Evolutionary conservation across 2,888 invertebrate species (phyloP).

Genomic region (Agrochola lota): DNA sequence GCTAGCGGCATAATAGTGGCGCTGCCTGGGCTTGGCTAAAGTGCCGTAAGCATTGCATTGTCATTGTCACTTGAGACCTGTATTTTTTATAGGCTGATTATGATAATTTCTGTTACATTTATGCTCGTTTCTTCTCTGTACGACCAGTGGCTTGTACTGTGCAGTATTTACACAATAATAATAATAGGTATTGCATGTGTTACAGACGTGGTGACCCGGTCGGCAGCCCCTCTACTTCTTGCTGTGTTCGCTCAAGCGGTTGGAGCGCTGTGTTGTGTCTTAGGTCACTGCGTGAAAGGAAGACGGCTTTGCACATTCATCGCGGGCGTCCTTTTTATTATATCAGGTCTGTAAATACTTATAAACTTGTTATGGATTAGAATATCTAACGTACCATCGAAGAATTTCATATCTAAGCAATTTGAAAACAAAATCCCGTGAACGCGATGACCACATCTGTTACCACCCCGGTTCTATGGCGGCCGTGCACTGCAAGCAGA

Average conservation of each 20-base stretch:
- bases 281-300: constrained; percentile 94
- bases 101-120: no score
- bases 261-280: constrained; percentile 95
- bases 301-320: constrained; percentile 95
- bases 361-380: neutral
- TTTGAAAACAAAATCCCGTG: no score
- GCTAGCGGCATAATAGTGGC: no score
- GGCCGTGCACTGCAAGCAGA: no score
- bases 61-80: no score
- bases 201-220: constrained; percentile 96
- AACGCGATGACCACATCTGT: no score
- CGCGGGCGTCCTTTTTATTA: constrained; percentile 96
- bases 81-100: no score
- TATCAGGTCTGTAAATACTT: constrained; percentile 93
- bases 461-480: no score
- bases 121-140: no score
- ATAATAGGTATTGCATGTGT: constrained; percentile 44
- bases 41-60: no score
- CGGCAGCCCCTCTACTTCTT: constrained; percentile 95
- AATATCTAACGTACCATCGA: neutral
- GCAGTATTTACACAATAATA: neutral
- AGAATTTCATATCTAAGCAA: no score
- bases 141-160: neutral
- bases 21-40: no score
- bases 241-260: constrained; percentile 94